These are phyloP conservation scores for Phycodurus eques DNA, from an alignment of 2,113 vertebrate species.

Conservation along the genomic window DNA sequence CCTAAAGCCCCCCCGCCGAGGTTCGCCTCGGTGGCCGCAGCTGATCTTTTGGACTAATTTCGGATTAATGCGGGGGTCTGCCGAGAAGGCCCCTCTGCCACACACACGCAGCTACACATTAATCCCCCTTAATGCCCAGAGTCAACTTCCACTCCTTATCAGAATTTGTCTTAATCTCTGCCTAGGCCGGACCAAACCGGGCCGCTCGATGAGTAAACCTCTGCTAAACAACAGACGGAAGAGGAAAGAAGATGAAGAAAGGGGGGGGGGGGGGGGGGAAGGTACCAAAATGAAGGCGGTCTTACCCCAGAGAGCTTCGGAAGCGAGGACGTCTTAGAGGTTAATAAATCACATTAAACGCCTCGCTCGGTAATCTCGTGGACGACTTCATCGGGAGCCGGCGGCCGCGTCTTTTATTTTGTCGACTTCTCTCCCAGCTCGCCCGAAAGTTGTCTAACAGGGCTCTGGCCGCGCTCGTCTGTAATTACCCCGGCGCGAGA, in stretches of 20 bases:
- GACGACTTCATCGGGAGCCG: conserved; percentile 20
- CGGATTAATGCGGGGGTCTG: conserved; percentile 96
- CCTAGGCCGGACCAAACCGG: conserved; percentile 85
- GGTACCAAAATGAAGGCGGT: conserved; percentile 27
- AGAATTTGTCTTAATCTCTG: conserved; percentile 99
- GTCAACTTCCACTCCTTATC: conserved; percentile 99
- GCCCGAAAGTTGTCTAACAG: neutral
- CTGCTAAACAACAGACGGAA: conserved; percentile 79
- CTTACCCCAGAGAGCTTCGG: conserved; percentile 51
- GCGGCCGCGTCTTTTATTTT: neutral
- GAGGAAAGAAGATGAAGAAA: conserved; percentile 6
- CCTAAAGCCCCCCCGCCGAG: conserved; percentile 82
- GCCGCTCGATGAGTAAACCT: conserved; percentile 86
- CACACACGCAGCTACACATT: conserved; percentile 95
- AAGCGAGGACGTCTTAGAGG: conserved; percentile 10
- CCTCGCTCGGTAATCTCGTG: conserved; percentile 10
- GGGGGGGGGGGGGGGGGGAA: neutral
- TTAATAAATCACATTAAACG: conserved; percentile 6
- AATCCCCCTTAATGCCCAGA: conserved; percentile 99
- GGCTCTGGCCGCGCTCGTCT: conserved; percentile 57
- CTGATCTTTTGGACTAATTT: conserved; percentile 99
- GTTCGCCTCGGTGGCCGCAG: conserved; percentile 83
- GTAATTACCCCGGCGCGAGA: conserved; percentile 72
- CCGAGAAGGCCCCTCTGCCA: conserved; percentile 83
- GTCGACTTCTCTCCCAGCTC: neutral